A percentile compares a stretch with the other conserved stretches of the same genome.
These are phyloP conservation scores for Eretmocerus hayati DNA, from an alignment of 2,888 invertebrate genomes.

Conservation along the genomic window DNA sequence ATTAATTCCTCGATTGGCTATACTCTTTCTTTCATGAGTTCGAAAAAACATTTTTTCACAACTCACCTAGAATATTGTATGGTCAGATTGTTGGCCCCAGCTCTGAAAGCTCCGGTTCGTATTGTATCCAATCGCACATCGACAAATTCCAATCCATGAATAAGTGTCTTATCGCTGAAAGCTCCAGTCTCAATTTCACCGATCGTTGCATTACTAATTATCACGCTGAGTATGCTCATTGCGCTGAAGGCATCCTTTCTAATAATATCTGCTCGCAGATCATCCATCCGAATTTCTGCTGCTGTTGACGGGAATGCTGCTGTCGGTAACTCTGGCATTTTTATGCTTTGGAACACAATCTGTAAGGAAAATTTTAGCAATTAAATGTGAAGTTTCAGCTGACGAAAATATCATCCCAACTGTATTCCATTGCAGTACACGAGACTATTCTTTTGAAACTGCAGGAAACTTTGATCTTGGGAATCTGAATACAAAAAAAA, in stretches of 20 bases:
- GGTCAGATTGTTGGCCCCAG: slow-evolving; percentile 59
- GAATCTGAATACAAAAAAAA: too few relatives aligned
- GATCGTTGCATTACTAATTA: slow-evolving; percentile 57
- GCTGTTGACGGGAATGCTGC: slow-evolving; percentile 61
- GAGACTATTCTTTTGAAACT: too few relatives aligned
- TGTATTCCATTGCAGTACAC: too few relatives aligned
- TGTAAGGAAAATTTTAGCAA: slow-evolving; percentile 48
- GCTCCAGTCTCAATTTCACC: slow-evolving; percentile 57
- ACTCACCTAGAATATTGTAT: slow-evolving; percentile 59
- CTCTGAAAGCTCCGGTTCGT: slow-evolving; percentile 55
- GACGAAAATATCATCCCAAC: too few relatives aligned
- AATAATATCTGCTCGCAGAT: slow-evolving; percentile 53
- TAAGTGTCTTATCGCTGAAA: slow-evolving; percentile 57
- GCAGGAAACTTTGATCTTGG: too few relatives aligned
- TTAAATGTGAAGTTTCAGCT: too few relatives aligned
- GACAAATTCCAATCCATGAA: slow-evolving; percentile 55
- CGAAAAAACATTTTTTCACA: too few relatives aligned
- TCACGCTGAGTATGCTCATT: slow-evolving; percentile 57
- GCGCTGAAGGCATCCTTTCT: slow-evolving; percentile 61
- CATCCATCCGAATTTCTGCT: slow-evolving; percentile 54
- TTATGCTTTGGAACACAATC: slow-evolving; percentile 60
- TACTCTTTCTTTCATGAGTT: too few relatives aligned
- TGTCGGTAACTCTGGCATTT: slow-evolving; percentile 54
- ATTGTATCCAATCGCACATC: slow-evolving; percentile 55
- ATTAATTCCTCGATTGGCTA: too few relatives aligned